Base-by-base conservation (phyloP, 2,888 invertebrate genomes). In the Perdita meconis region DNA sequence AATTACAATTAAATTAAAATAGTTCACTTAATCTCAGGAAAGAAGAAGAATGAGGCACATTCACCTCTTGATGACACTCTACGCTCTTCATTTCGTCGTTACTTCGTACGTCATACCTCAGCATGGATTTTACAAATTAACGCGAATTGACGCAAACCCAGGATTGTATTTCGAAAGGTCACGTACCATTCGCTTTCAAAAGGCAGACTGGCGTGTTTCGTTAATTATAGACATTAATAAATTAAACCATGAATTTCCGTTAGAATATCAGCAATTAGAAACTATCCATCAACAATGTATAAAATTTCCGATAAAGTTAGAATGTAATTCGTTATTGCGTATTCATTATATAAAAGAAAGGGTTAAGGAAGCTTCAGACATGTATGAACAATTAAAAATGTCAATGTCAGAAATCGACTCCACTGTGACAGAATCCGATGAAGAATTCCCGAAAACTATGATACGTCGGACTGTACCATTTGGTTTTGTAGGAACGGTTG, bases 41-140 rank as follows among this genome's bases (percentile, higher is more conserved):
- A n/a, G n/a, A n/a, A n/a, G n/a, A n/a, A n/a, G n/a, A n/a, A n/a
- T n/a, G n/a, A n/a, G n/a, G n/a, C n/a, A n/a, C n/a, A n/a, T n/a
- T n/a, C n/a, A 36, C 36, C 6, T 36, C 36, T 12, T 6, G 6
- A 36, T 36, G 36, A 1, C 12, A 10, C 36, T 12, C 8, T 44
- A 4, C 16, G 0, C 4, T 12, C 26, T 0, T 4, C 1, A 1
- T 26, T 0, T 1, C 13, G 0, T 13, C 36, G 0, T 10, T 0
- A 36, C 12, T 1, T 12, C 36, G 36, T 36, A 1, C 12, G 36
- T 2, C n/a, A n/a, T 36, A 6, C 36, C 4, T 0, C 36, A 12
- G 36, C 12, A 36, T 36, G 36, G 10, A 10, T 34, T 10, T 0
- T 55, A 34, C n/a, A 16, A 55, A 5, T 8, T 55, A 0, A 34